These are phyloP conservation scores for Apotomis turbidana DNA, from an alignment of 2,888 invertebrate genomes.

Conservation along the genomic window DNA sequence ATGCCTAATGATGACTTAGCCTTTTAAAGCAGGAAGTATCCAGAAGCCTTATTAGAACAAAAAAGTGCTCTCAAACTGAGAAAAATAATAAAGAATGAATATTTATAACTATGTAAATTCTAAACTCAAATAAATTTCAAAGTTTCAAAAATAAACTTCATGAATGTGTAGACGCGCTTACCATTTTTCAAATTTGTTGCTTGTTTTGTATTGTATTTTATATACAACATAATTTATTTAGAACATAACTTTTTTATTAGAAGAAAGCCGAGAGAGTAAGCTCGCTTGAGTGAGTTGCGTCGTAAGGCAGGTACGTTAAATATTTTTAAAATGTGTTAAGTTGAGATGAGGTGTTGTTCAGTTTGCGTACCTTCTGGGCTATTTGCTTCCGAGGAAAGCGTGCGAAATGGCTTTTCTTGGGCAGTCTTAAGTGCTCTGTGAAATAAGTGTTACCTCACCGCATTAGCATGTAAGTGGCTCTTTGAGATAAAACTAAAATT, in stretches of 20 bases:
- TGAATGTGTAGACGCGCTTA: neutral
- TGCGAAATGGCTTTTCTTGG: slow-evolving; percentile 13
- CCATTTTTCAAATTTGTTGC: neutral
- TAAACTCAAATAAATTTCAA: too few species aligned
- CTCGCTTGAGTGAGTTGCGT: neutral
- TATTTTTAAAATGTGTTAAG: slow-evolving; percentile 27
- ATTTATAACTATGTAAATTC: too few species aligned
- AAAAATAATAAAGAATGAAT: too few species aligned
- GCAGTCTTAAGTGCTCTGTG: slow-evolving; percentile 10
- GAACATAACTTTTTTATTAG: slow-evolving; percentile 17
- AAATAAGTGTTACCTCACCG: slow-evolving; percentile 7
- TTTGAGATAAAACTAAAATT: too few species aligned
- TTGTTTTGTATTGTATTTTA: neutral
- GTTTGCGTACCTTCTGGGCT: slow-evolving; percentile 9
- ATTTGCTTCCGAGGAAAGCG: slow-evolving; percentile 6
- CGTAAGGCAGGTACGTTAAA: slow-evolving; percentile 5
- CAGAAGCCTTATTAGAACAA: neutral
- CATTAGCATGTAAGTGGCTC: neutral
- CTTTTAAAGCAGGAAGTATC: slow-evolving; percentile 1
- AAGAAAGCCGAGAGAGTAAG: neutral
- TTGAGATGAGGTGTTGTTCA: slow-evolving; percentile 21
- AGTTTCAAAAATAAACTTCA: neutral
- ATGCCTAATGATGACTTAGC: slow-evolving; percentile 13
- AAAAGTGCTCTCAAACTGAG: neutral
- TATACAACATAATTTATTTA: neutral